Percentiles rank a stretch among this genome's conserved stretches.
phyloP scores from a whole-genome alignment of 2,888 invertebrate genomes.

The Uloborus plumipes region DNA sequence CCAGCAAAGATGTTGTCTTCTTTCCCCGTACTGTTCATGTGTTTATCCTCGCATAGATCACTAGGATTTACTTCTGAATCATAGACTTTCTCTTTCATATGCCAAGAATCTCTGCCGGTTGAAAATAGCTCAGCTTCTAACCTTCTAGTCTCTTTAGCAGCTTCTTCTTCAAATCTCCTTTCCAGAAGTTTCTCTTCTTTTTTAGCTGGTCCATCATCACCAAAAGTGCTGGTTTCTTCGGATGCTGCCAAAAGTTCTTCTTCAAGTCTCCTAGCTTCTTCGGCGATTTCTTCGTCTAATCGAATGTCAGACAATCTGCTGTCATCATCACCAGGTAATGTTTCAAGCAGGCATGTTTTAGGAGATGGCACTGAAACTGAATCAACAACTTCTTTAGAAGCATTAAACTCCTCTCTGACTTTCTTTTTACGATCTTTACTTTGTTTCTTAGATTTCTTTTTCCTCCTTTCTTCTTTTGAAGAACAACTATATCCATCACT shows the following conservation, averaged over 20 bases:
- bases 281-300: slow-evolving; percentile 60
- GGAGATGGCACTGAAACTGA: slow-evolving; percentile 26
- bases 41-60: slow-evolving; percentile 50
- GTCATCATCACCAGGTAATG: slow-evolving; percentile 52
- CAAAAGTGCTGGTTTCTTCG: slow-evolving; percentile 62
- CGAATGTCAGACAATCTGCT: slow-evolving; percentile 62
- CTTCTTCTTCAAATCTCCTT: slow-evolving; percentile 67
- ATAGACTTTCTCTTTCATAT: slow-evolving; percentile 74
- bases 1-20: slow-evolving; percentile 57
- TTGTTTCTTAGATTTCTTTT: slow-evolving; percentile 62
- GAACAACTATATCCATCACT: slow-evolving; percentile 30
- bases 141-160: slow-evolving; percentile 67
- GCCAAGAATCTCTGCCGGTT: slow-evolving; percentile 62
- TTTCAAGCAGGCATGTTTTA: slow-evolving; percentile 35
- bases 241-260: slow-evolving; percentile 61
- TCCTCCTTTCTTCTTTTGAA: slow-evolving; percentile 62
- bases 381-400: slow-evolving; percentile 22
- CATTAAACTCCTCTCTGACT: slow-evolving; percentile 48
- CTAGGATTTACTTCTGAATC: slow-evolving; percentile 72
- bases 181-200: slow-evolving; percentile 57
- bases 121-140: slow-evolving; percentile 67
- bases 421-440: slow-evolving; percentile 60
- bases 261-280: slow-evolving; percentile 61
- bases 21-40: slow-evolving; percentile 41
- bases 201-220: slow-evolving; percentile 54